Evolutionary conservation across 2,113 vertebrate genomes (phyloP).

Genomic region (Cochlearius cochlearius): DNA sequence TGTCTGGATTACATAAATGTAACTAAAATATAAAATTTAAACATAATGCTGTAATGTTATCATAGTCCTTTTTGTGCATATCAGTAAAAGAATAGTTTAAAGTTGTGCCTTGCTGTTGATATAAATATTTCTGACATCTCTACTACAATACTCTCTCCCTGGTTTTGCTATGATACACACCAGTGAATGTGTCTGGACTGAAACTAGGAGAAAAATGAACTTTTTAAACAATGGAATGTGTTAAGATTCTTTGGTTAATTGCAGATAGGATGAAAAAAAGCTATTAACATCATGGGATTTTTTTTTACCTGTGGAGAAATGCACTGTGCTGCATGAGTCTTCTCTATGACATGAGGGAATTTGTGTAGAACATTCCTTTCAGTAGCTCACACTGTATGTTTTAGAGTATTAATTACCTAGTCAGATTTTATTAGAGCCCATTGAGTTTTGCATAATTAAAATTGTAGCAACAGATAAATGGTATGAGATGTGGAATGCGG

Average conservation of each 20-base stretch:
- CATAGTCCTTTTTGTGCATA: background rate
- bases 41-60: background rate
- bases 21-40: background rate
- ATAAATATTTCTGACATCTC: background rate
- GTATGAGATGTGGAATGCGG: background rate
- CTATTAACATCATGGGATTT: background rate
- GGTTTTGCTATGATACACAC: background rate
- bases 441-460: conserved; percentile 39
- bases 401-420: conserved; percentile 36
- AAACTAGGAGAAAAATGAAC: background rate
- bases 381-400: background rate
- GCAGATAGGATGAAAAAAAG: background rate
- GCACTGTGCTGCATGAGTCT: background rate
- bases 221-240: background rate
- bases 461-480: background rate
- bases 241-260: background rate
- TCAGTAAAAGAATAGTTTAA: background rate
- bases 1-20: background rate
- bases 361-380: background rate
- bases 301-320: background rate
- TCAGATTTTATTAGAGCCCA: conserved; percentile 25
- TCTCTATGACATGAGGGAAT: background rate
- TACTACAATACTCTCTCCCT: background rate
- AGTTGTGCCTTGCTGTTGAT: background rate
- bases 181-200: background rate